Percentiles rank a stretch among this genome's conserved stretches.
phyloP scores from a whole-genome alignment of 2,888 invertebrate genomes.

The Trachelus troglodyta region DNA sequence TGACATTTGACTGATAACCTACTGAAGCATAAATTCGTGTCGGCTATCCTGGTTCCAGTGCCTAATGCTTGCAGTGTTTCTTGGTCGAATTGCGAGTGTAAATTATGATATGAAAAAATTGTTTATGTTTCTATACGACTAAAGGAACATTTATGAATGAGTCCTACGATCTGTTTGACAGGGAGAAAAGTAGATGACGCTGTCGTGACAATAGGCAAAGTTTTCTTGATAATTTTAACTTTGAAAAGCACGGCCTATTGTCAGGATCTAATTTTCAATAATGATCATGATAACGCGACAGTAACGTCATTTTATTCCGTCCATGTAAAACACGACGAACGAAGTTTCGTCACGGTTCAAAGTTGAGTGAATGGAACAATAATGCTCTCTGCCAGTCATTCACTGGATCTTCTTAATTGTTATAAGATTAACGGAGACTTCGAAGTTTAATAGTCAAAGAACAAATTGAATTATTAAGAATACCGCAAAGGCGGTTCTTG shows the following conservation, averaged over 20 bases:
- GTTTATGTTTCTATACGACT: neutral
- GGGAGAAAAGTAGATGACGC: neutral
- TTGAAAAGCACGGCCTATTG: neutral
- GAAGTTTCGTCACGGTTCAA: neutral
- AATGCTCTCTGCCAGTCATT: neutral
- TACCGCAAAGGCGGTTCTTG: neutral
- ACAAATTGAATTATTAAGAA: neutral
- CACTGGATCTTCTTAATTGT: neutral
- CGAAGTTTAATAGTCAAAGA: neutral
- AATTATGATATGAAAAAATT: neutral
- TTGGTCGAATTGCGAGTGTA: neutral
- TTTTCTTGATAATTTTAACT: neutral
- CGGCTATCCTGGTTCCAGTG: slow-evolving; percentile 43
- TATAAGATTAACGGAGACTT: neutral
- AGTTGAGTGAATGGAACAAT: neutral
- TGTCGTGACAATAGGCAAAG: neutral
- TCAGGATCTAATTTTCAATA: neutral
- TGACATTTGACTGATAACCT: slow-evolving; percentile 60
- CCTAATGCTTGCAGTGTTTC: slow-evolving; percentile 20
- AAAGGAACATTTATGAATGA: neutral
- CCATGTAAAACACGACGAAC: neutral
- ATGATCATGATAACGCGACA: neutral
- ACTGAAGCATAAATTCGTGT: slow-evolving; percentile 47
- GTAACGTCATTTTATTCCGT: neutral
- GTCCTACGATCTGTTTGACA: neutral